Evolutionary conservation across 2,113 vertebrate species (phyloP).

Genomic region (Cricetomys ansorgei): DNA sequence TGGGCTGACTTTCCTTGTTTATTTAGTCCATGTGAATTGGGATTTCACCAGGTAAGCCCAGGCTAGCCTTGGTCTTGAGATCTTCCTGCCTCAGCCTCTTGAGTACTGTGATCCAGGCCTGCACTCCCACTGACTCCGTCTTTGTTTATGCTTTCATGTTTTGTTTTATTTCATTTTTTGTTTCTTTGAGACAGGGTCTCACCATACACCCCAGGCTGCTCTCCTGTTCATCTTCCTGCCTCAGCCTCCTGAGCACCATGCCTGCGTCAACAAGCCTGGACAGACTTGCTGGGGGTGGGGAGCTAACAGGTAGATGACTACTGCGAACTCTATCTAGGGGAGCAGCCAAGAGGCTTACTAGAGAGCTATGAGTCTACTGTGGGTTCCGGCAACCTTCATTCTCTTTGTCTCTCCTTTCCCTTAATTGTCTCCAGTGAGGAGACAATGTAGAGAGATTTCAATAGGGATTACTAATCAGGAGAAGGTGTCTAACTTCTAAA

Average conservation of each 20-base stretch:
- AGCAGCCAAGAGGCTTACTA: background rate
- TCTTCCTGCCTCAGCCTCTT: background rate
- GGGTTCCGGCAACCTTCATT: background rate
- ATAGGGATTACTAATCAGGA: constrained; percentile 21
- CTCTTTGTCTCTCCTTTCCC: background rate
- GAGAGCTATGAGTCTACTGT: background rate
- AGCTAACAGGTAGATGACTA: background rate
- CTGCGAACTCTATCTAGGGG: background rate
- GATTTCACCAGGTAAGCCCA: background rate
- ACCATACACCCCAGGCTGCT: background rate
- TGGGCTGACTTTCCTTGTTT: background rate
- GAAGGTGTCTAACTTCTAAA: constrained; percentile 23
- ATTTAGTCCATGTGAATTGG: background rate
- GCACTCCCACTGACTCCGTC: background rate
- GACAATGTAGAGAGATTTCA: constrained; percentile 37
- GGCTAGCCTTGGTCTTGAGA: background rate
- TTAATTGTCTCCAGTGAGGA: background rate
- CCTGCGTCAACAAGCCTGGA: background rate
- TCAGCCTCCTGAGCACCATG: background rate
- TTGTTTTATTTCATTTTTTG: background rate
- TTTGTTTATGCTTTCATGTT: background rate
- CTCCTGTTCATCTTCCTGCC: background rate
- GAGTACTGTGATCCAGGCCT: background rate
- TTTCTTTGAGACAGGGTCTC: background rate
- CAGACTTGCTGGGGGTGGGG: background rate